Conservation (phyloP, 2,888 invertebrate species). For the Caenorhabditis wallacei region DNA sequence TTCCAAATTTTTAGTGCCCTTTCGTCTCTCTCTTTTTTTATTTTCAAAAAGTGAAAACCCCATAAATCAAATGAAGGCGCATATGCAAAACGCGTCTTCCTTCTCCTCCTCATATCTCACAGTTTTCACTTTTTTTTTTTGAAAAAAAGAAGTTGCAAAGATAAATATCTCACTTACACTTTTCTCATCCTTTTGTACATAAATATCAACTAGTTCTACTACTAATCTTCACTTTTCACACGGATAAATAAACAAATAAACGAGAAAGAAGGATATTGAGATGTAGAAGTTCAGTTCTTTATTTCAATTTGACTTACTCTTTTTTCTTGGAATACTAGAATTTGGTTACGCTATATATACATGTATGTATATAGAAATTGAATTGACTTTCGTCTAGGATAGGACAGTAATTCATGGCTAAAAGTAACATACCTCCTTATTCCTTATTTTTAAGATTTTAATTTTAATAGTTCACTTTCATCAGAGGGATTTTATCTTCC, state of each 20-base stretch:
- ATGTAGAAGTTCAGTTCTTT: no score
- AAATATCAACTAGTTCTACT: conserved; percentile 33
- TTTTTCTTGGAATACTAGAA: no score
- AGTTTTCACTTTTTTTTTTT: conserved; percentile 18
- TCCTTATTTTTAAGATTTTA: no score
- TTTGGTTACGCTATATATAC: no score
- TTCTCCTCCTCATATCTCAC: background rate
- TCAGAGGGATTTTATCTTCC: no score
- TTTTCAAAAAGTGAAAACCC: conserved; percentile 26
- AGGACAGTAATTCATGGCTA: no score
- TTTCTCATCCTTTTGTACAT: conserved; percentile 4
- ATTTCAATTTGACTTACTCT: conserved; percentile 9
- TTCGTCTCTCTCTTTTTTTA: background rate
- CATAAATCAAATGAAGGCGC: conserved; percentile 39
- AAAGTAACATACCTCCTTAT: no score
- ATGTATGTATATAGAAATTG: no score
- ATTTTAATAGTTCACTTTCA: no score
- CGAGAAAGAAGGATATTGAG: background rate
- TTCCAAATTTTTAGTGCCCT: background rate
- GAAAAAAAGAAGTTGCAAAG: conserved; percentile 39
- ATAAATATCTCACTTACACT: conserved; percentile 48
- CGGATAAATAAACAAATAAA: conserved; percentile 41
- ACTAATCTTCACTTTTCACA: background rate
- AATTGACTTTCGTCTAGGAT: no score
- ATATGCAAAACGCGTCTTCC: conserved; percentile 47